Evolutionary conservation across 2,888 invertebrate species (phyloP).

Genomic region (Actias luna): DNA sequence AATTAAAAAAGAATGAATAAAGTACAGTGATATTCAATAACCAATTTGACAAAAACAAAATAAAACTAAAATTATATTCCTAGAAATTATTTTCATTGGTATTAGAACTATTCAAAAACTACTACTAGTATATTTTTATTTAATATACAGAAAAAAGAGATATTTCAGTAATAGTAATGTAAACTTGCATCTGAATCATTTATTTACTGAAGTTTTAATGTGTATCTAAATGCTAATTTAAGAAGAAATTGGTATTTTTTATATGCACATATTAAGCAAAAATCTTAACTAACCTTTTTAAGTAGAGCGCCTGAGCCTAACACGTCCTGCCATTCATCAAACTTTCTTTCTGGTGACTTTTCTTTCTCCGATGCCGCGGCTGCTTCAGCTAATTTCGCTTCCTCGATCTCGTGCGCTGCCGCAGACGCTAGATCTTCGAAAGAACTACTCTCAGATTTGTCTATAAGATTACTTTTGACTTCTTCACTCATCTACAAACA

Average conservation of each 20-base stretch:
- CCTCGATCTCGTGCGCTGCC: slow-evolving; percentile 80
- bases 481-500: slow-evolving; percentile 71
- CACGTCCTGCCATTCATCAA: slow-evolving; percentile 87
- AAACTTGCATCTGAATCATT: not conserved
- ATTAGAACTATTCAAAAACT: not conserved
- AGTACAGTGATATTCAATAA: too few relatives aligned
- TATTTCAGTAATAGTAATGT: not conserved
- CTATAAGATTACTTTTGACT: slow-evolving; percentile 69
- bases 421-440: slow-evolving; percentile 83
- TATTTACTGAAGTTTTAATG: not conserved
- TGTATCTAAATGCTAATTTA: too few relatives aligned
- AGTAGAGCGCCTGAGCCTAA: slow-evolving; percentile 89
- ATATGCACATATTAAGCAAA: not conserved
- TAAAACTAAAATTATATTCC: not conserved
- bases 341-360: slow-evolving; percentile 49
- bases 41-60: not conserved
- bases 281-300: slow-evolving; percentile 68
- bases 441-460: slow-evolving; percentile 85
- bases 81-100: not conserved
- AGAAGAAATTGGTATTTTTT: not conserved
- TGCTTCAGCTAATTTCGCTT: slow-evolving; percentile 69
- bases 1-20: too few relatives aligned
- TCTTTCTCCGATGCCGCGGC: slow-evolving; percentile 56
- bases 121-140: not conserved
- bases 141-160: not conserved